These are phyloP conservation scores for Plagodis pulveraria DNA, from an alignment of 2,888 invertebrate species.

Conservation along the genomic window DNA sequence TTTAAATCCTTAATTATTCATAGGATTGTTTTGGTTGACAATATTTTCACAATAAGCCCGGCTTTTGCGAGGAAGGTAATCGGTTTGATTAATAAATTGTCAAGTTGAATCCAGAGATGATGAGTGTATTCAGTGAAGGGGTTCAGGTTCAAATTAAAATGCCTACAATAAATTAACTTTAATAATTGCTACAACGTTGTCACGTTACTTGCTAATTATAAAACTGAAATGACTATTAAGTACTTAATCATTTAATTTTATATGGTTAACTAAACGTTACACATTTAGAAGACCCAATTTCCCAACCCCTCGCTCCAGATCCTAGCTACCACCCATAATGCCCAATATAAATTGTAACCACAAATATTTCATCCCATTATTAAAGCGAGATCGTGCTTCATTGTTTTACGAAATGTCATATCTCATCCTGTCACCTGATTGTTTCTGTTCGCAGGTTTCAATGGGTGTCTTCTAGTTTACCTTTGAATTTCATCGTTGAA, in stretches of 20 bases:
- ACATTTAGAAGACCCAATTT: background rate
- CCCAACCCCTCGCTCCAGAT: slow-evolving; percentile 1
- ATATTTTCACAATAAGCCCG: slow-evolving; percentile 83
- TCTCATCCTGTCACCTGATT: slow-evolving; percentile 82
- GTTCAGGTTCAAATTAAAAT: background rate
- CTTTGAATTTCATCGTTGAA: slow-evolving; percentile 20
- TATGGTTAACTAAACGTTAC: too few species aligned
- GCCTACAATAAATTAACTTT: too few species aligned
- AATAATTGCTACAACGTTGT: too few species aligned
- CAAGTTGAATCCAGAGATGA: slow-evolving; percentile 79
- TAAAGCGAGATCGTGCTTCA: slow-evolving; percentile 73
- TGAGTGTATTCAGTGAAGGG: slow-evolving; percentile 13
- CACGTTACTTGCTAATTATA: too few species aligned
- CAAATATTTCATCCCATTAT: slow-evolving; percentile 83
- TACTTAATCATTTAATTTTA: too few species aligned
- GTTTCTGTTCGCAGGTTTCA: slow-evolving; percentile 65
- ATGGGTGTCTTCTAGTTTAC: slow-evolving; percentile 50
- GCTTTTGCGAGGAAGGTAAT: slow-evolving; percentile 80
- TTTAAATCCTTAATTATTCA: slow-evolving; percentile 85
- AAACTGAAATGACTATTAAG: too few species aligned
- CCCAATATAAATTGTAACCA: slow-evolving; percentile 84
- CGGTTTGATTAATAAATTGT: slow-evolving; percentile 85
- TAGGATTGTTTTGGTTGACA: slow-evolving; percentile 81
- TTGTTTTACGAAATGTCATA: slow-evolving; percentile 83
- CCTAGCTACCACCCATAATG: slow-evolving; percentile 14